Evolutionary conservation across 2,888 invertebrate genomes (phyloP).

Genomic region (Erebia palarica): DNA sequence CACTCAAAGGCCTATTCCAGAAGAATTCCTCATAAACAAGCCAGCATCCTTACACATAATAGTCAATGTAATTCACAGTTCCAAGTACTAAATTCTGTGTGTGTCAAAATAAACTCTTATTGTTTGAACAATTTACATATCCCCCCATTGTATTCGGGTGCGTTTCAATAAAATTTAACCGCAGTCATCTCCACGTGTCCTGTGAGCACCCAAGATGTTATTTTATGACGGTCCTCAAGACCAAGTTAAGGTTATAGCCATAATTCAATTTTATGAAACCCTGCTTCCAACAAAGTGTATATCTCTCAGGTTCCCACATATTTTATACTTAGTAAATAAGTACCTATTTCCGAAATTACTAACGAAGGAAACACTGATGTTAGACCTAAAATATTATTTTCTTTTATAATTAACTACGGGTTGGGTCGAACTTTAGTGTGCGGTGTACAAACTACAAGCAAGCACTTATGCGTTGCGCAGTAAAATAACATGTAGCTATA

Average conservation of each 20-base stretch:
- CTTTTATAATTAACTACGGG: not conserved
- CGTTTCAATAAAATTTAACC: conserved; percentile 79
- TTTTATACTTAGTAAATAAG: conserved; percentile 50
- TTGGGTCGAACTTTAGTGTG: not conserved
- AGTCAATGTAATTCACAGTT: conserved; percentile 28
- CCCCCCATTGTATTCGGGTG: conserved; percentile 68
- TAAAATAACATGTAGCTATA: conserved; percentile 1
- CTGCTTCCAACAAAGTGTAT: conserved; percentile 76
- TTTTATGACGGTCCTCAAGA: conserved; percentile 76
- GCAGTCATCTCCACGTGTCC: conserved; percentile 71
- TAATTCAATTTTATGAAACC: conserved; percentile 81
- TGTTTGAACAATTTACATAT: conserved; percentile 64
- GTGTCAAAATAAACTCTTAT: conserved; percentile 28
- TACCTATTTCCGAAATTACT: conserved; percentile 12
- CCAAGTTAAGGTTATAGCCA: conserved; percentile 77
- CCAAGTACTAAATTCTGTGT: conserved; percentile 22
- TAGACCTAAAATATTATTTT: conserved; percentile 10
- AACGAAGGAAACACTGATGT: not conserved
- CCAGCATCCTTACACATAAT: conserved; percentile 24
- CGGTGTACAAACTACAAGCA: no score
- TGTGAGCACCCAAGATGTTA: conserved; percentile 72
- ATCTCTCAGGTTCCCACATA: conserved; percentile 69
- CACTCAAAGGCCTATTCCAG: conserved; percentile 21
- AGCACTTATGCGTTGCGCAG: not conserved
- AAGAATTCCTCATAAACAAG: conserved; percentile 25